phyloP scores from a whole-genome alignment of 2,888 invertebrate genomes.

The Iphiclides podalirius region DNA sequence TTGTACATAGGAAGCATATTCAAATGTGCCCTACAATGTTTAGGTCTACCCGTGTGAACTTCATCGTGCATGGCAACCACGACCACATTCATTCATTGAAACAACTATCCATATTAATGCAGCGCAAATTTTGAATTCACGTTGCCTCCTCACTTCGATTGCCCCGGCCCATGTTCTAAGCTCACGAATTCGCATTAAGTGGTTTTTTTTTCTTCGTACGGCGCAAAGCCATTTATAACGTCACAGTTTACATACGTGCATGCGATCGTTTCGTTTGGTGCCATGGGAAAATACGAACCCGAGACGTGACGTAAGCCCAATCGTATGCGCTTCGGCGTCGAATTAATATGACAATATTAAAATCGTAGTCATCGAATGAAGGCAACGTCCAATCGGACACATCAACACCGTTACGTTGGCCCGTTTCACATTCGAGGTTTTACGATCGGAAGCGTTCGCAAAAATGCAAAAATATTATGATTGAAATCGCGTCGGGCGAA shows the following conservation, averaged over 20 bases:
- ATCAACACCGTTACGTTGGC: no score
- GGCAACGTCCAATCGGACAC: no score
- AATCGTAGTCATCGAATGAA: no score
- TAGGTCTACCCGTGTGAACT: constrained; percentile 77
- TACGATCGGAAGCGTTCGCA: constrained; percentile 46
- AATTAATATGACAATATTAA: no score
- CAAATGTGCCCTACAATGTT: constrained; percentile 76
- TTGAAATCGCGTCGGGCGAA: constrained; percentile 56
- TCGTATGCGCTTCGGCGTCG: neutral
- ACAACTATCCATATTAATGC: constrained; percentile 79
- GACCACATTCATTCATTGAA: constrained; percentile 77
- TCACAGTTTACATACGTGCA: constrained; percentile 51
- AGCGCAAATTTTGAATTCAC: constrained; percentile 79
- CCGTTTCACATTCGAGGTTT: no score
- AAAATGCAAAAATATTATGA: constrained; percentile 50
- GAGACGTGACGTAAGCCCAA: neutral
- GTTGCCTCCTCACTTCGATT: constrained; percentile 70
- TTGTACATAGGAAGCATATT: constrained; percentile 79
- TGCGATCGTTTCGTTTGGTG: constrained; percentile 57
- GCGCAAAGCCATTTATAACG: constrained; percentile 65
- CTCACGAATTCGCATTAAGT: constrained; percentile 75
- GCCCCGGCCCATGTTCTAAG: constrained; percentile 66
- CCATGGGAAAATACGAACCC: constrained; percentile 40
- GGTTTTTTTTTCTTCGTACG: constrained; percentile 55
- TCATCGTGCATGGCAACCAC: constrained; percentile 77